Evolutionary conservation across 2,113 vertebrate species (phyloP), one percentile per base, ranked within the genome.

Genomic region (Clarias gariepinus): DNA sequence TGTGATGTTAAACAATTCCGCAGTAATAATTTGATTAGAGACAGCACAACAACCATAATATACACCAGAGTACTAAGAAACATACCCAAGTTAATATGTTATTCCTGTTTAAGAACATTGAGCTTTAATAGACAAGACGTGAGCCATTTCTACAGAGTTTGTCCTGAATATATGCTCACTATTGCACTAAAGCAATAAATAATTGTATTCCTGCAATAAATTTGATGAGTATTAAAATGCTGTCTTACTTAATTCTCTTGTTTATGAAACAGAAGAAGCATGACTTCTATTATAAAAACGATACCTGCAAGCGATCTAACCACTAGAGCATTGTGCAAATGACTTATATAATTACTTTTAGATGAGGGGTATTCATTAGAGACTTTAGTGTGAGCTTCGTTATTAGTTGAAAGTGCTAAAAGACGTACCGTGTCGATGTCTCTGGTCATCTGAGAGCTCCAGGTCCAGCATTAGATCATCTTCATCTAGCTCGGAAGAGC

Each of bases 381-480:
- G 83, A 78, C 47, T 52, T 88, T 71, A 33, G 30, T 57, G 9
- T 77, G 74, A 90, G 41, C 68, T n/a, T 63, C 8, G n/a, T 36
- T 28, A 21, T 64, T 64, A 36, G 57, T 58, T 33, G 36, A 47
- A 81, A 73, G 41, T 60, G 53, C 47, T 11, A n/a, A 68, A 64
- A 69, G 68, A 71, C 92, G 94, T 96, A 99, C 98, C 97, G 19
- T 97, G 95, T 68, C 81, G 95, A 89, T 94, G 96, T 30, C 96
- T 95, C 66, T 98, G 97, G 79, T 99, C 98, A 86, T 99, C 98
- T 60, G 97, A 95, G 89, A 98, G 96, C 90, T 99, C 98, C 89
- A 99, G 92, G 90, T 99, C 98, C 90, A 99, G 94, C 98, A 99
- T 99, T 28, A 99, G 93, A 90, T 99, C 98, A 90, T 99, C 98